A percentile compares a stretch with the other conserved stretches of the same genome.
Evolutionary conservation across 2,113 vertebrate genomes (phyloP).

Genomic region (Halcyon senegalensis): DNA sequence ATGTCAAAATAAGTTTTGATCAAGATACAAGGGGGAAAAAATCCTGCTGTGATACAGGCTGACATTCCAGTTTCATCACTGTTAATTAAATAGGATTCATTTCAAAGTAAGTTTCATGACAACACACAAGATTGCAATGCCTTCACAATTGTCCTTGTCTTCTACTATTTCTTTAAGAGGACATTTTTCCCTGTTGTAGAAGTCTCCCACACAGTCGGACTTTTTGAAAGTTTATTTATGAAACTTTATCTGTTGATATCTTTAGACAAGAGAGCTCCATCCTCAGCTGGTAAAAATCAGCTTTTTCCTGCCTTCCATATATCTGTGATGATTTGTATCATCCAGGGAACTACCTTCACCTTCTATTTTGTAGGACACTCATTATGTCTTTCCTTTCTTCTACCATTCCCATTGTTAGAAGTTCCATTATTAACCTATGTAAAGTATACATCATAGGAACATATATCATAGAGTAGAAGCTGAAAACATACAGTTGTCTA

Average conservation of each 20-base stretch:
- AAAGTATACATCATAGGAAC: background rate
- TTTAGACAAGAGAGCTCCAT: background rate
- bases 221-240: no score
- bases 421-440: background rate
- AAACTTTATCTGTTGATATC: background rate
- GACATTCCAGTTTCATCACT: background rate
- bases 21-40: background rate
- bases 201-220: background rate
- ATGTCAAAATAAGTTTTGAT: background rate
- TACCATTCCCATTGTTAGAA: background rate
- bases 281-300: background rate
- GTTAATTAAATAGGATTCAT: background rate
- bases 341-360: background rate
- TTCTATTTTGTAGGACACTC: background rate
- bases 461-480: background rate
- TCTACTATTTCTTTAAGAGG: background rate
- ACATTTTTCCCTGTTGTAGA: background rate
- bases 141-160: background rate
- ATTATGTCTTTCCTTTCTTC: background rate
- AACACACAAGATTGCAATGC: background rate
- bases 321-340: background rate
- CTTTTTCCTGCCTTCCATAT: background rate
- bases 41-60: background rate
- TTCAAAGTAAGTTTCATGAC: background rate
- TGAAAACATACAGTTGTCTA: background rate